These are phyloP conservation scores for Bubo blakistoni DNA, from an alignment of 2,113 vertebrate species.

Conservation along the genomic window DNA sequence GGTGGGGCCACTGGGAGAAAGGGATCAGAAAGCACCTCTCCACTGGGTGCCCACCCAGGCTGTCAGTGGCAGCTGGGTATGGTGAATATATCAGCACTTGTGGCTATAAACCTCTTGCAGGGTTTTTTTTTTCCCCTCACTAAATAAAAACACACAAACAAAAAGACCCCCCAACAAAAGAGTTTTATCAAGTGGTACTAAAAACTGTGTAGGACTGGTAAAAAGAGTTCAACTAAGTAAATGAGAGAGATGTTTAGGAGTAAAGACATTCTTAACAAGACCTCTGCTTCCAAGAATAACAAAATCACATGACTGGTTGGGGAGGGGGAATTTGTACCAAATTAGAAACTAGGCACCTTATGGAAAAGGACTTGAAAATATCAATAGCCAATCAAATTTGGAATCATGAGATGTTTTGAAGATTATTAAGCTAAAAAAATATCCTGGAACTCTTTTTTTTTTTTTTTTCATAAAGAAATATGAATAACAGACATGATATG, in stretches of 20 bases:
- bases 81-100: background rate
- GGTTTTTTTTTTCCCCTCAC: background rate
- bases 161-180: background rate
- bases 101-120: background rate
- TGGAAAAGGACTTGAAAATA: background rate
- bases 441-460: background rate
- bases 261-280: background rate
- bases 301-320: background rate
- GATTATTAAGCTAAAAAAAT: background rate
- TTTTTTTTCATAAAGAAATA: background rate
- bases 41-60: rapidly evolving
- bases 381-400: background rate
- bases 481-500: background rate
- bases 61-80: background rate
- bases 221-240: background rate
- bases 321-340: background rate
- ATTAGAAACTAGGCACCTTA: background rate
- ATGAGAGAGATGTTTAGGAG: background rate
- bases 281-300: background rate
- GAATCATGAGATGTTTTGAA: background rate
- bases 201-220: background rate
- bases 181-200: background rate
- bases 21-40: background rate
- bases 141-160: background rate
- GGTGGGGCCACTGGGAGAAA: background rate